Evolutionary conservation across 2,888 invertebrate genomes (phyloP).

Genomic region (Lithophane socia): DNA sequence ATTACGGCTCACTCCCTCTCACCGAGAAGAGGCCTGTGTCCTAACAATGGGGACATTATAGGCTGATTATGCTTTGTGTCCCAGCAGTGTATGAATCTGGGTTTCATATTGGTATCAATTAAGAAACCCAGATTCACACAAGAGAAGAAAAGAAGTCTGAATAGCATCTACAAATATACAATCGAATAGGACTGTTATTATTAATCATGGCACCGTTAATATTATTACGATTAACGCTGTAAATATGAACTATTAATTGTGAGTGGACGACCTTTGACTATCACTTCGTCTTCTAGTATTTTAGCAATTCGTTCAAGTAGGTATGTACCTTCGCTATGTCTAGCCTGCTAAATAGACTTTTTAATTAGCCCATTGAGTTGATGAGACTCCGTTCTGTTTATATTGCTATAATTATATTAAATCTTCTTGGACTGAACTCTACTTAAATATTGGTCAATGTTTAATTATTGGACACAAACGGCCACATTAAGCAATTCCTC

Average conservation of each 20-base stretch:
- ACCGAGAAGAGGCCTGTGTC: too few species aligned
- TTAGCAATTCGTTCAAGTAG: constrained; percentile 18
- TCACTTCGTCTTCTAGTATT: constrained; percentile 13
- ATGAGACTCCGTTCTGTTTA: constrained; percentile 33
- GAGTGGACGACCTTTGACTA: constrained; percentile 32
- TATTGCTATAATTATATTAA: constrained; percentile 16
- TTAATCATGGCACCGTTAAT: not conserved
- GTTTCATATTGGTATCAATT: too few species aligned
- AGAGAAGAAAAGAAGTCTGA: not conserved
- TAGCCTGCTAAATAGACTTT: constrained; percentile 20
- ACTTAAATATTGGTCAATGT: constrained; percentile 15
- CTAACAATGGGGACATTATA: too few species aligned
- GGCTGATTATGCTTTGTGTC: too few species aligned
- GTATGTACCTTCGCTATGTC: constrained; percentile 10
- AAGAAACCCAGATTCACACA: not conserved
- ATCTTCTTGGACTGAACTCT: not conserved
- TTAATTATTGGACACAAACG: not conserved
- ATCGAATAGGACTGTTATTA: not conserved
- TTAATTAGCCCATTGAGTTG: constrained; percentile 20
- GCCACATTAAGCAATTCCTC: too few species aligned
- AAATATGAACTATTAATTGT: constrained; percentile 20
- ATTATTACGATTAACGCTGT: constrained; percentile 1
- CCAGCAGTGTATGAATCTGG: too few species aligned
- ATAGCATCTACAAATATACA: not conserved
- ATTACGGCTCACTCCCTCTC: too few species aligned